These are phyloP conservation scores for Heliopora coerulea DNA, from an alignment of 92 coral and sea anemone genomes.

Conservation along the genomic window DNA sequence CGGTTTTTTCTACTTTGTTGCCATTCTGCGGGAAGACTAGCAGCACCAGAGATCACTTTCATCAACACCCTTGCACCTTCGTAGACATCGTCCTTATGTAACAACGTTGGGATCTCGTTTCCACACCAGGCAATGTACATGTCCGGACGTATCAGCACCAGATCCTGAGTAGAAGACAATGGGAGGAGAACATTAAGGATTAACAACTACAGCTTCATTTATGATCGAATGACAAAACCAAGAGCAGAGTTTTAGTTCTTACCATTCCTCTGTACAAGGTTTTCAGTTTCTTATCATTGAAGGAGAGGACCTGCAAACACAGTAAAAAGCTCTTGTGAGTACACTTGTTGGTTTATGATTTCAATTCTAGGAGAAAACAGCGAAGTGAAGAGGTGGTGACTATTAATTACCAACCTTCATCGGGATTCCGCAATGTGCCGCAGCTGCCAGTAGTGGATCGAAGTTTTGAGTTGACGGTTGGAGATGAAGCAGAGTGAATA, in stretches of 20 bases:
- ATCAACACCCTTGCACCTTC: constrained; percentile 31
- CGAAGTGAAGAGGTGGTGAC: too few relatives aligned
- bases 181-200: neutral
- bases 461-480: constrained; percentile 20
- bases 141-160: constrained; percentile 28
- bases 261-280: constrained; percentile 31
- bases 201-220: too few relatives aligned
- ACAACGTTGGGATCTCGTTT: constrained; percentile 23
- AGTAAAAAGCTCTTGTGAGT: neutral
- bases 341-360: too few relatives aligned
- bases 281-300: constrained; percentile 22
- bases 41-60: constrained; percentile 22
- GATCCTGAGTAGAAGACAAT: neutral
- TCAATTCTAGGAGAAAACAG: too few relatives aligned
- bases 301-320: constrained; percentile 9
- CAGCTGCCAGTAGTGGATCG: constrained; percentile 25
- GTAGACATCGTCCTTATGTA: constrained; percentile 16
- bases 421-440: constrained; percentile 35
- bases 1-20: neutral
- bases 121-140: constrained; percentile 33
- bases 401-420: constrained; percentile 9
- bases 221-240: too few relatives aligned
- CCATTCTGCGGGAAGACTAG: constrained; percentile 25
- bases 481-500: constrained; percentile 26
- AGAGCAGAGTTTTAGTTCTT: too few relatives aligned